Evolutionary conservation across 2,113 vertebrate genomes (phyloP).

Genomic region (Passer domesticus): DNA sequence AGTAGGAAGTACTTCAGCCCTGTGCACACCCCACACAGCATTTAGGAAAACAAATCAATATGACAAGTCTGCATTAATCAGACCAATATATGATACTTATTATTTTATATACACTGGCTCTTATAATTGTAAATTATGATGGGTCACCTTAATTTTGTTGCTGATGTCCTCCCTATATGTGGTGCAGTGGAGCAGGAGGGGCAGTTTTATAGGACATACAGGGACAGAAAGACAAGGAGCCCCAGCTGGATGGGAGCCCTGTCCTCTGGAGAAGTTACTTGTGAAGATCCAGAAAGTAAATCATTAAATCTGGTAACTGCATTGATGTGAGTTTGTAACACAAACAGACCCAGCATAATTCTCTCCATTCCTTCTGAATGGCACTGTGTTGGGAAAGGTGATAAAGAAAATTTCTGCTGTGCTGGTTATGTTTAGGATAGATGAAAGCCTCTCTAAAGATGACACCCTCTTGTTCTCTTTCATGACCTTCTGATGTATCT

Average conservation of each 20-base stretch:
- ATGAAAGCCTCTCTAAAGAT: not conserved
- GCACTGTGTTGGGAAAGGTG: not conserved
- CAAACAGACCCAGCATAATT: fast-evolving
- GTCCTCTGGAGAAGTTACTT: not conserved
- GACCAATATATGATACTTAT: not conserved
- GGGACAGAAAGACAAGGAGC: not conserved
- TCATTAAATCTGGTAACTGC: not conserved
- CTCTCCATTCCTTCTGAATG: not conserved
- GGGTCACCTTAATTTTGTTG: not conserved
- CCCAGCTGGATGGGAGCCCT: not conserved
- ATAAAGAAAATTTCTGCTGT: not conserved
- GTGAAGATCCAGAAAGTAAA: not conserved
- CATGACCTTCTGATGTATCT: not conserved
- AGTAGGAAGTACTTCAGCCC: not conserved
- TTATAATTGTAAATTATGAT: not conserved
- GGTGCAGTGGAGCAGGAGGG: not conserved
- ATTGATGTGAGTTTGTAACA: not conserved
- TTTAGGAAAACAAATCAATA: not conserved
- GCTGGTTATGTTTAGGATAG: not conserved
- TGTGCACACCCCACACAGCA: not conserved
- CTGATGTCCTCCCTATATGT: not conserved
- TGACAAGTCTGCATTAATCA: not conserved
- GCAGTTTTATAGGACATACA: not conserved
- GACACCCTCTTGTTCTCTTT: not conserved
- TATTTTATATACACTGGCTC: not conserved